These are phyloP conservation scores for Achroia grisella DNA, from an alignment of 1,140 invertebrate genomes.

Conservation along the genomic window DNA sequence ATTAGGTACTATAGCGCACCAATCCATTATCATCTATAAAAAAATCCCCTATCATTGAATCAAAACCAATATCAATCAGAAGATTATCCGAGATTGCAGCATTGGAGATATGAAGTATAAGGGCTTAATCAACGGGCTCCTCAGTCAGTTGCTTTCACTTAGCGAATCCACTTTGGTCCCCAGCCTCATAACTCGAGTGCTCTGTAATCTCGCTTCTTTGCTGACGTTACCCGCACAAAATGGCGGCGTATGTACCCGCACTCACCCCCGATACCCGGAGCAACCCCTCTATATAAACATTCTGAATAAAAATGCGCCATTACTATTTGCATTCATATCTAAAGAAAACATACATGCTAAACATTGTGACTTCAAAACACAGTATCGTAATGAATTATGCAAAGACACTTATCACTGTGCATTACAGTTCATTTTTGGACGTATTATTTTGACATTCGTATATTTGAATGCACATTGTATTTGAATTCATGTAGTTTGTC, in stretches of 20 bases:
- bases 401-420: conserved; percentile 5
- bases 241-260: conserved; percentile 56
- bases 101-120: neutral
- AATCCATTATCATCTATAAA: no score
- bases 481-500: conserved; percentile 42
- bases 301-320: conserved; percentile 71
- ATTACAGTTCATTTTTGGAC: conserved; percentile 11
- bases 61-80: neutral
- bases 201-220: conserved; percentile 33
- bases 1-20: no score
- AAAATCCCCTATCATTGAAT: no score
- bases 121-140: conserved; percentile 1
- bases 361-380: conserved; percentile 45
- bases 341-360: conserved; percentile 72
- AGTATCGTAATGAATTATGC: conserved; percentile 9
- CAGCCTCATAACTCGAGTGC: conserved; percentile 10
- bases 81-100: neutral
- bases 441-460: conserved; percentile 12
- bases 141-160: conserved; percentile 29
- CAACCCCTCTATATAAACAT: conserved; percentile 68
- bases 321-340: conserved; percentile 73
- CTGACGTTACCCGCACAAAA: conserved; percentile 56
- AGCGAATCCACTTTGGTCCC: conserved; percentile 5
- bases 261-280: conserved; percentile 17
- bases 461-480: conserved; percentile 37